Evolutionary conservation across 2,113 vertebrate genomes (phyloP).

Genomic region (Stegastes partitus): DNA sequence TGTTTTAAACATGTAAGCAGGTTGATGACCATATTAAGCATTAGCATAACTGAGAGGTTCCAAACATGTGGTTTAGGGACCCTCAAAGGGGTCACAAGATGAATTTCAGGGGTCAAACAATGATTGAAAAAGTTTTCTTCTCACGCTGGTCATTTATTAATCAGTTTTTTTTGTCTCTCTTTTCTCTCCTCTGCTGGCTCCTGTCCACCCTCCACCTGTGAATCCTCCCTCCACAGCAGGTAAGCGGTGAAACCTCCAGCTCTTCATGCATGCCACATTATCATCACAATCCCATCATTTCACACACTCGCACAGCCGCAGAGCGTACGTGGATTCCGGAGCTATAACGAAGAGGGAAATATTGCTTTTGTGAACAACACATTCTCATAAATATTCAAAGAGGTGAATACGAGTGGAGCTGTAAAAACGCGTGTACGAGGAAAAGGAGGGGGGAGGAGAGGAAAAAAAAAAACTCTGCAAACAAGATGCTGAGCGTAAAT

Average conservation of each 20-base stretch:
- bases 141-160: slow-evolving; percentile 58
- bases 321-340: slow-evolving; percentile 28
- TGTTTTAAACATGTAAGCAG: too few relatives aligned
- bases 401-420: slow-evolving; percentile 56
- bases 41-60: neutral
- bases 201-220: slow-evolving; percentile 10
- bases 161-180: slow-evolving; percentile 39
- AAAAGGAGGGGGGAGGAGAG: neutral
- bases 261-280: slow-evolving; percentile 19
- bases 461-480: slow-evolving; percentile 35
- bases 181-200: slow-evolving; percentile 29
- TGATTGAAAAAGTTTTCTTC: neutral
- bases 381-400: slow-evolving; percentile 79
- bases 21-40: neutral
- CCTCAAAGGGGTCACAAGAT: neutral
- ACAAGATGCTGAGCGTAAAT: slow-evolving; percentile 60
- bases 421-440: slow-evolving; percentile 67
- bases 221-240: slow-evolving; percentile 76
- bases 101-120: neutral
- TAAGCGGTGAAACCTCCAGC: slow-evolving; percentile 68
- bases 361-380: slow-evolving; percentile 71
- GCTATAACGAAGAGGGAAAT: slow-evolving; percentile 62
- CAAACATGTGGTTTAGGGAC: too few relatives aligned
- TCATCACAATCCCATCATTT: too few relatives aligned
- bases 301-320: neutral